Evolutionary conservation across 1,140 invertebrate genomes (phyloP).

Genomic region (Drosophila takahashii): DNA sequence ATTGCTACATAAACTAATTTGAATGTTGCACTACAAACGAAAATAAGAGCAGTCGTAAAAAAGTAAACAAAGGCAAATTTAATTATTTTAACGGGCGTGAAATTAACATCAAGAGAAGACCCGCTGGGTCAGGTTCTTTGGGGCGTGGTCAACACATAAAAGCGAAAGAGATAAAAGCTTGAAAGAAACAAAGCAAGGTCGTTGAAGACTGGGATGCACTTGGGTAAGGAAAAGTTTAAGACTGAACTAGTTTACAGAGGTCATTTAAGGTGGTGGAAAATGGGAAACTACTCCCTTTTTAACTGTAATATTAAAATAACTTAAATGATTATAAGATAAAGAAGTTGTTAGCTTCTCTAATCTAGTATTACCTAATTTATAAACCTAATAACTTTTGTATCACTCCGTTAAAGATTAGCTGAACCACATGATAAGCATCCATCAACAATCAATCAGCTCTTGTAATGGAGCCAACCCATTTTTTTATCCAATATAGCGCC

Average conservation of each 20-base stretch:
- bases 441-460: constrained; percentile 47
- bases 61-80: constrained; percentile 47
- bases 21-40: constrained; percentile 42
- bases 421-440: constrained; percentile 29
- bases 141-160: constrained; percentile 44
- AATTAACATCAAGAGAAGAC: constrained; percentile 40
- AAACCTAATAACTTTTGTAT: constrained; percentile 1
- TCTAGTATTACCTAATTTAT: background rate
- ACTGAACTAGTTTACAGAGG: constrained; percentile 18
- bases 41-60: constrained; percentile 40
- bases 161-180: constrained; percentile 14
- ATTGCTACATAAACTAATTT: constrained; percentile 45
- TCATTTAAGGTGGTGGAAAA: background rate
- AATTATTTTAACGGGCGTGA: constrained; percentile 50
- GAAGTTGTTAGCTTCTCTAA: background rate
- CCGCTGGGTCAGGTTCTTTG: constrained; percentile 49
- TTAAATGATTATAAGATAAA: background rate
- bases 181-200: constrained; percentile 71
- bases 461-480: constrained; percentile 38
- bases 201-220: constrained; percentile 23
- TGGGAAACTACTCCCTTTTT: no score
- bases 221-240: background rate
- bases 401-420: background rate
- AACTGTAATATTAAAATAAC: no score
- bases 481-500: constrained; percentile 36